Percentiles rank a stretch among this genome's conserved stretches.
Conservation (phyloP, 2,797 vertebrate species). For the Urocyon cinereoargenteus region DNA sequence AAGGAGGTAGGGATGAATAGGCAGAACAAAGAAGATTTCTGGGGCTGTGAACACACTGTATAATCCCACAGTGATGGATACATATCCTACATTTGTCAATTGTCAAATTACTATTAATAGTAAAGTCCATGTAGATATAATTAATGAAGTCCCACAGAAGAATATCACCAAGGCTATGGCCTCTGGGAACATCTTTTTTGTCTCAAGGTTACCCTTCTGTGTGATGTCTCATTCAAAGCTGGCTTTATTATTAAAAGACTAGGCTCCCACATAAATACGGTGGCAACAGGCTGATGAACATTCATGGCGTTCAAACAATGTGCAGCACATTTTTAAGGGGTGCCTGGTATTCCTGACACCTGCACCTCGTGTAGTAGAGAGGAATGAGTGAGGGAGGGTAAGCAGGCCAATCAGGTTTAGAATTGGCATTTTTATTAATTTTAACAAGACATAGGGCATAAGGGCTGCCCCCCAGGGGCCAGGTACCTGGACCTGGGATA, state of each 20-base stretch:
- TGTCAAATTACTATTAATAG: neutral
- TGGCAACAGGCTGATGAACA: neutral
- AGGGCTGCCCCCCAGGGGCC: neutral
- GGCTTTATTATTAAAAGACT: neutral
- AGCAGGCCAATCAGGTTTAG: neutral
- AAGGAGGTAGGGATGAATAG: neutral
- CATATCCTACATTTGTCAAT: neutral
- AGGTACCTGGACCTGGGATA: neutral
- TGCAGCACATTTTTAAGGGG: neutral
- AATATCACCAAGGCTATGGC: neutral
- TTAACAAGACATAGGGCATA: neutral
- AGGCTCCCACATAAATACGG: neutral
- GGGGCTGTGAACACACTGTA: neutral
- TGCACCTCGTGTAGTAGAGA: neutral
- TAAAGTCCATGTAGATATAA: neutral
- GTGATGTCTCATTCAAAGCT: neutral
- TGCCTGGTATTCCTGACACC: neutral
- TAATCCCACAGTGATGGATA: neutral
- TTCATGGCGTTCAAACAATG: neutral
- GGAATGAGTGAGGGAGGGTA: neutral
- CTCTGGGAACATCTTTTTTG: neutral
- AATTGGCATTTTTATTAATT: neutral
- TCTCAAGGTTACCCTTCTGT: neutral
- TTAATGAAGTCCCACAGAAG: neutral
- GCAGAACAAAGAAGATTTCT: neutral